Conservation (phyloP, 2,888 invertebrate genomes). For the Parascotia fuliginaria region DNA sequence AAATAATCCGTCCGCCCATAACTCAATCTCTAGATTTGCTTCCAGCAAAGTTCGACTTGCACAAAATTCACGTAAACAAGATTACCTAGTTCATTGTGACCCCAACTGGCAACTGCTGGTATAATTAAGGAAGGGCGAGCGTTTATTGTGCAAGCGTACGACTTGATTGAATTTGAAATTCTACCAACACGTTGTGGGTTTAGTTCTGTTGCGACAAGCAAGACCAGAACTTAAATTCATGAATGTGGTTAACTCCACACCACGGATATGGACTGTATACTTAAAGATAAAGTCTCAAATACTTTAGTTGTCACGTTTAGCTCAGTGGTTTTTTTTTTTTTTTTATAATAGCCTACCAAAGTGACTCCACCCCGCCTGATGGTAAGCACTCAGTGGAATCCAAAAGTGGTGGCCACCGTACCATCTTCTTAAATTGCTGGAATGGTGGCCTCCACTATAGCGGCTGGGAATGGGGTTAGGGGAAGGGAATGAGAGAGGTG, state of each 20-base stretch:
- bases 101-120: slow-evolving; percentile 48
- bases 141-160: slow-evolving; percentile 44
- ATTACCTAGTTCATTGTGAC: slow-evolving; percentile 61
- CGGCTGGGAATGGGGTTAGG: no score
- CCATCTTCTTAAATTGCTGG: no score
- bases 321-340: no score
- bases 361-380: no score
- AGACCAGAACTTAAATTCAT: background rate
- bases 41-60: slow-evolving; percentile 51
- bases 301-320: no score
- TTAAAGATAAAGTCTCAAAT: no score
- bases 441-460: no score
- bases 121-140: slow-evolving; percentile 60
- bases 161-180: slow-evolving; percentile 51
- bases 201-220: background rate
- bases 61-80: slow-evolving; percentile 63
- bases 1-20: slow-evolving; percentile 18
- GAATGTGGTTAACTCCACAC: background rate
- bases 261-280: no score
- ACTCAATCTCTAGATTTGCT: slow-evolving; percentile 49
- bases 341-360: no score
- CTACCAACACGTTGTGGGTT: slow-evolving; percentile 18
- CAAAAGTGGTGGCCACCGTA: no score
- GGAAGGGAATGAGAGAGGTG: no score
- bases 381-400: no score